phyloP scores from a whole-genome alignment of 2,113 vertebrate species.

The Paedocypris sp. region DNA sequence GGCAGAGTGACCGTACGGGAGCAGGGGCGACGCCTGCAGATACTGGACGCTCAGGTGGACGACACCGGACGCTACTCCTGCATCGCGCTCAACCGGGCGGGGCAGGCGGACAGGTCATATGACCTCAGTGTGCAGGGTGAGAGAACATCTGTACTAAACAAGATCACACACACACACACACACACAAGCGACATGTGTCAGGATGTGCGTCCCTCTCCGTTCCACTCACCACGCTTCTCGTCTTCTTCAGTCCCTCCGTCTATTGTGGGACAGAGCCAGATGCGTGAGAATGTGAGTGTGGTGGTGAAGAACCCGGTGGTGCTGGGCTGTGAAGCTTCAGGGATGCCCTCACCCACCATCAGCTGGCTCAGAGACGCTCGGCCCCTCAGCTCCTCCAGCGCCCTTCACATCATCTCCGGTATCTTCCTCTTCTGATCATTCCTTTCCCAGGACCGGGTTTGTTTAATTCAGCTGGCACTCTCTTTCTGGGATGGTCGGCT shows the following conservation, averaged over 20 bases:
- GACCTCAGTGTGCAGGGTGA: conserved; percentile 82
- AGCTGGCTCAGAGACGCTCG: conserved; percentile 80
- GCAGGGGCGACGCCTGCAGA: conserved; percentile 63
- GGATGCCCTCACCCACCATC: conserved; percentile 80
- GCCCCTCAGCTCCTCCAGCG: conserved; percentile 61
- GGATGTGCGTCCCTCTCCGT: too few relatives aligned
- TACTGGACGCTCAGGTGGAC: conserved; percentile 64
- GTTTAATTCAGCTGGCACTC: too few relatives aligned
- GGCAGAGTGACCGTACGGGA: conserved; percentile 57
- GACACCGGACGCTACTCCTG: conserved; percentile 85
- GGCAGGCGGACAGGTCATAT: conserved; percentile 78
- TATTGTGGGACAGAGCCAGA: conserved; percentile 60
- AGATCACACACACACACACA: background rate
- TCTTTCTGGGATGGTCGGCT: too few relatives aligned
- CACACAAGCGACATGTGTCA: background rate
- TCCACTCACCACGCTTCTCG: too few relatives aligned
- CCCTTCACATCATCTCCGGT: conserved; percentile 80
- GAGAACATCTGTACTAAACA: conserved; percentile 36
- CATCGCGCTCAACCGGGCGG: conserved; percentile 78
- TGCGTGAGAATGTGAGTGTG: conserved; percentile 77
- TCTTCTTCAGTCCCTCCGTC: conserved; percentile 71
- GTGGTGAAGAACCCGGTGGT: conserved; percentile 82
- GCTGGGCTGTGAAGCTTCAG: conserved; percentile 80
- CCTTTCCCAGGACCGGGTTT: background rate
- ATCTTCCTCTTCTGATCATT: background rate